Evolutionary conservation across 2,113 vertebrate genomes (phyloP), one percentile per base, ranked within the genome.

Genomic region (Forbesichthys papilliferus): DNA sequence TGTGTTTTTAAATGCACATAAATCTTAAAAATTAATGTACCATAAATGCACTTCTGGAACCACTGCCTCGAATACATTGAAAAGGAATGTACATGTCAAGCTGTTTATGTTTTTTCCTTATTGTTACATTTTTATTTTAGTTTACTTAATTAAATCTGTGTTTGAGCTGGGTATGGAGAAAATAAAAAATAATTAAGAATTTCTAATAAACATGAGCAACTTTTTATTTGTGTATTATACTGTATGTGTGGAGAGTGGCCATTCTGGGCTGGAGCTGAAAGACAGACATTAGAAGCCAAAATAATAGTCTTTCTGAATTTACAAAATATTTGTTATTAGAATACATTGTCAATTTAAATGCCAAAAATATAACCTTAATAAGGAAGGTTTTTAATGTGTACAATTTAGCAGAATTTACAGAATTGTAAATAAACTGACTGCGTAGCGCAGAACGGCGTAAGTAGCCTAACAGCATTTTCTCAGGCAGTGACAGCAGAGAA

Each of bases 161-260:
- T 87, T 87, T 84, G 64, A 81, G 76, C 73, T 71, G 84, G 69
- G 66, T 68, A 53, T 54, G 57, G 68, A 73, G 54, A 73, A 89
- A 87, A 89, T 85, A 88, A 89, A 90, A 86, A 86, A 80, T 71
- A 90, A 89, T 83, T 78, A 81, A 42, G 84, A 90, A 87, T 91
- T 92, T 92, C 81, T 92, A 90, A 88, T 86, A 91, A 90, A 83
- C 79, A 65, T 62, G 69, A 78, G 71, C 71, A 83, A 78, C 71
- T 78, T 66, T 74, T 84, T 87, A 11, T 60, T 86, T 86, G 71
- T 73, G 77, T 82, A 67, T 60, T n/a, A 42, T 42, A 42, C 36
- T 42, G 36, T 42, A 42, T 42, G 36, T 42, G 5, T 1, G 27
- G 1, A 27, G 2, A 27, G 27, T 27, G 27, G 27, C 27, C 27